Evolutionary conservation across 1,140 invertebrate species (phyloP).

Genomic region (Neotoxoptera formosana): DNA sequence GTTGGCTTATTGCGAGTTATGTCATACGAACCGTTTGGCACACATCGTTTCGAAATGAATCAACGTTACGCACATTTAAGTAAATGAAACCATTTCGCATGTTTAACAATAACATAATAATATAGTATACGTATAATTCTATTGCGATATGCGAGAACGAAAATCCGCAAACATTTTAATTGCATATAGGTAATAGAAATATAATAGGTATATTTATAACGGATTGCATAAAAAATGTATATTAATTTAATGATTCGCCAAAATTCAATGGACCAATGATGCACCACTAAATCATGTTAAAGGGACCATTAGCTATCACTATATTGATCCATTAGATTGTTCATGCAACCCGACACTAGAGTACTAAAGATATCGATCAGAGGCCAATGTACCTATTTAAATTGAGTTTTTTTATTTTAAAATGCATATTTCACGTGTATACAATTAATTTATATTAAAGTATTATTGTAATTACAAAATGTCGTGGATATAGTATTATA

Average conservation of each 20-base stretch:
- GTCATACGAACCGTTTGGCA: not conserved
- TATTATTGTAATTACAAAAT: not conserved
- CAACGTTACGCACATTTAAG: not conserved
- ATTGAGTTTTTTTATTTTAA: not conserved
- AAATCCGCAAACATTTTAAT: not conserved
- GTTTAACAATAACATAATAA: slow-evolving; percentile 6
- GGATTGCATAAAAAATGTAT: not conserved
- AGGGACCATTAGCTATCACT: not conserved
- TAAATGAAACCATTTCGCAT: slow-evolving; percentile 14
- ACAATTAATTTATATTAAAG: not conserved
- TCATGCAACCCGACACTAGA: not conserved
- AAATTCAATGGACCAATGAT: not conserved
- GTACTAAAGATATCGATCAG: not conserved
- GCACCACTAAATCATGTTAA: not conserved
- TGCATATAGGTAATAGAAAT: not conserved
- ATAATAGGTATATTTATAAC: not conserved
- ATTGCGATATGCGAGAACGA: not conserved
- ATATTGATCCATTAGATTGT: not conserved
- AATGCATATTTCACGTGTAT: not conserved
- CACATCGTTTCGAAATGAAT: slow-evolving; percentile 2
- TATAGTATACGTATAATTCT: not conserved
- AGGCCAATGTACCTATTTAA: not conserved
- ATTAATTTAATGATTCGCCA: not conserved
- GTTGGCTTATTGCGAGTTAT: not conserved
- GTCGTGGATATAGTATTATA: not conserved